Evolutionary conservation across 1,140 invertebrate genomes (phyloP), one percentile per base, ranked within the genome.

Genomic region (Drosophila asahinai): DNA sequence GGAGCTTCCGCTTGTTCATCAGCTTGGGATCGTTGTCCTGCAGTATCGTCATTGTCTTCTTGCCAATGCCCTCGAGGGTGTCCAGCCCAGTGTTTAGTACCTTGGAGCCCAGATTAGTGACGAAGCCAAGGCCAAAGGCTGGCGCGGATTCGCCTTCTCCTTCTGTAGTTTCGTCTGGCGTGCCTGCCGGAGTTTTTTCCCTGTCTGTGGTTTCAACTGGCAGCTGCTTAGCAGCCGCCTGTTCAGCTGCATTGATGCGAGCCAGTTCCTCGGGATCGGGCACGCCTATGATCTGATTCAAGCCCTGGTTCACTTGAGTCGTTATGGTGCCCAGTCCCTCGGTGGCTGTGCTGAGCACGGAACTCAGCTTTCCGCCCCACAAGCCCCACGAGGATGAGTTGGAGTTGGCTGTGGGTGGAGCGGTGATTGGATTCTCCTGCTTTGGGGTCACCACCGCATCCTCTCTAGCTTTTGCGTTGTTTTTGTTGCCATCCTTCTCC

Each of bases 1-100:
- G 94, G 72, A 97, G 94, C 3, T 96, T 96, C 52, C 97, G 93
- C 83, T 97, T 98, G 90, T 97, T 97, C 58, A 96, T 96, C 11
- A 98, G 93, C 0, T 97, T 97, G 12, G 97, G 97, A 93, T 98
- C 97, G 67, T 97, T 97, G 65, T 98, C 97, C 93, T 98, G 97
- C 2, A 98, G 93, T 4, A 98, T 97, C 92, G 97, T 96, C 95
- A 98, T 97, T 0, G 98, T 98, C 91, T 98, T 98, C 86, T 98
- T 98, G 1, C 98, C 98, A 81, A 99, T 97, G 0, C 96, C 96
- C 93, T 99, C 98, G 58, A 99, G 93, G 0, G 98, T 98, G 92
- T 98, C 97, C 22, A 98, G 93, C 52, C 97, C 97, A 33, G 97
- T 96, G 17, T 95, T 94, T 64, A 98, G 95, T 1, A 98, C 96